phyloP scores from a whole-genome alignment of 2,797 vertebrate genomes.

The Lerista edwardsae region DNA sequence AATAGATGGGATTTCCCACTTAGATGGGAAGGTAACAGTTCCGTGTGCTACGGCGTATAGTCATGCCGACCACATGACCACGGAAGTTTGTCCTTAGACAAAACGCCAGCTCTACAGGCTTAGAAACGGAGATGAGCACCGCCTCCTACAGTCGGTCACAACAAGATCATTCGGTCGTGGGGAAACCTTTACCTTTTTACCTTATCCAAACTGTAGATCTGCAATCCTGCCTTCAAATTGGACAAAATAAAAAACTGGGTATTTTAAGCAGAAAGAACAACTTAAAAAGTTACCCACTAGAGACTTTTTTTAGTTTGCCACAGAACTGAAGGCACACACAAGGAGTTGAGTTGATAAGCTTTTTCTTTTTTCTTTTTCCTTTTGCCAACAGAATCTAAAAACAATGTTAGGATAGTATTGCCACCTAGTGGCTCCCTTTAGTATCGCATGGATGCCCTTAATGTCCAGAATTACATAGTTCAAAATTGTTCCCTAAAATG shows the following conservation, averaged over 20 bases:
- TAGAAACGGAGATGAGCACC: too few species aligned
- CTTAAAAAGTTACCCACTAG: not conserved
- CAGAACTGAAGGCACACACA: not conserved
- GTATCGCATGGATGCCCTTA: not conserved
- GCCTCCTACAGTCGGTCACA: too few species aligned
- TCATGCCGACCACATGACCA: too few species aligned
- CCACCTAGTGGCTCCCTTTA: constrained; percentile 20
- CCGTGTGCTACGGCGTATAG: too few species aligned
- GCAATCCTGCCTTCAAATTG: not conserved
- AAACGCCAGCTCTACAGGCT: too few species aligned
- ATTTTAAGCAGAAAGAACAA: not conserved
- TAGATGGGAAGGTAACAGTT: too few species aligned
- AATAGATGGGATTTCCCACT: too few species aligned
- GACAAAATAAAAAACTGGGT: constrained; percentile 14
- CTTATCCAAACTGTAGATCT: not conserved
- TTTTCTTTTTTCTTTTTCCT: not conserved
- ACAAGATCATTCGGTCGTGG: too few species aligned
- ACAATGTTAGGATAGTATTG: constrained; percentile 14
- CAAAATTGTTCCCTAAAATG: not conserved
- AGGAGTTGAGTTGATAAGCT: not conserved
- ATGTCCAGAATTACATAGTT: not conserved
- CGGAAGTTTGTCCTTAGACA: too few species aligned
- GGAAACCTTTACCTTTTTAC: too few species aligned
- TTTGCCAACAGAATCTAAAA: not conserved
- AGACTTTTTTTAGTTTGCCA: not conserved